A percentile compares a stretch with the other conserved stretches of the same genome.
Conservation (phyloP, 2,888 invertebrate genomes). For the Eilema depressum region DNA sequence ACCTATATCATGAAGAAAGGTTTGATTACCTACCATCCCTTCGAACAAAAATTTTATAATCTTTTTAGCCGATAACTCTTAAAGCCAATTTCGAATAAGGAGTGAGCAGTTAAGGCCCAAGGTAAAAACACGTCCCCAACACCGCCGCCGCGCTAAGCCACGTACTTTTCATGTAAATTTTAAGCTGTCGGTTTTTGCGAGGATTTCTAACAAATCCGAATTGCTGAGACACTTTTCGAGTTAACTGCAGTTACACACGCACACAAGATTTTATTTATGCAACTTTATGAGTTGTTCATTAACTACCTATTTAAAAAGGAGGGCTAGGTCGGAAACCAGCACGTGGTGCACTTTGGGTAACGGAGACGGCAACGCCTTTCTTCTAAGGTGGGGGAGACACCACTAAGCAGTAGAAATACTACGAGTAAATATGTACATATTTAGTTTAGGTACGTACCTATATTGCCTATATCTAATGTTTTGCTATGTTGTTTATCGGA, state of each 20-base stretch:
- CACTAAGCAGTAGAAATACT: too few species aligned
- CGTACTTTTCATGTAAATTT: constrained; percentile 76
- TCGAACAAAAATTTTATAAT: constrained; percentile 65
- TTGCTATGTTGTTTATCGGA: too few species aligned
- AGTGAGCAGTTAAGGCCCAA: constrained; percentile 71
- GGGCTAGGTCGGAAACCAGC: too few species aligned
- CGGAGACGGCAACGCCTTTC: too few species aligned
- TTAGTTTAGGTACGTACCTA: too few species aligned
- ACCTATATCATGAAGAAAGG: constrained; percentile 44
- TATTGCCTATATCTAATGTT: too few species aligned
- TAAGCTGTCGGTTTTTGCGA: constrained; percentile 69
- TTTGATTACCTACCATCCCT: constrained; percentile 51
- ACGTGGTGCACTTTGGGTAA: too few species aligned
- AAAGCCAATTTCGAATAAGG: constrained; percentile 73
- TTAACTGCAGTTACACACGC: constrained; percentile 56
- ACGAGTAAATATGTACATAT: too few species aligned
- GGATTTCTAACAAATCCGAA: constrained; percentile 65
- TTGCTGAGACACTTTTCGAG: constrained; percentile 64
- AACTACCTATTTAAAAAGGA: neutral
- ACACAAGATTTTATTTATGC: constrained; percentile 12
- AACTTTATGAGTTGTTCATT: constrained; percentile 1
- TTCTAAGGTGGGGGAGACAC: too few species aligned
- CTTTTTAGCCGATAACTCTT: constrained; percentile 70
- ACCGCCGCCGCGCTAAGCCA: constrained; percentile 62
- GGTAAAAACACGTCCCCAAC: constrained; percentile 68